Percentiles rank a stretch among this genome's conserved stretches.
Conservation (phyloP, 2,888 invertebrate species). For the Aricia artaxerxes region DNA sequence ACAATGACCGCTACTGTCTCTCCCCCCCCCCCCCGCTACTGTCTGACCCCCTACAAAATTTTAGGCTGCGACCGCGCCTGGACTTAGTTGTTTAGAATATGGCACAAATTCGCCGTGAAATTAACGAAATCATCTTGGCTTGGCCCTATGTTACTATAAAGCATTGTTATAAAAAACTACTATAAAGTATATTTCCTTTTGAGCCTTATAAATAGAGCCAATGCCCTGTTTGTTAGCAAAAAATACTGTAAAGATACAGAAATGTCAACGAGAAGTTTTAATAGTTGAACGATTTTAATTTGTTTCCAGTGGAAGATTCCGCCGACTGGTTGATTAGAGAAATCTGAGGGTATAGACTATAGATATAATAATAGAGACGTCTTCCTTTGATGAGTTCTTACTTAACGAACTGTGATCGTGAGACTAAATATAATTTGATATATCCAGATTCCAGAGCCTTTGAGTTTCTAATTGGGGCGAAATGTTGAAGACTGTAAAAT, state of each 20-base stretch:
- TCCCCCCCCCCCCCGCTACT: no score
- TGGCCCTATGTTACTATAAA: not conserved
- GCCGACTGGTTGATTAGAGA: conserved; percentile 14
- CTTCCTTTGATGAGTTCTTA: conserved; percentile 20
- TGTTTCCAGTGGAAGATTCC: not conserved
- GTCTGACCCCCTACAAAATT: no score
- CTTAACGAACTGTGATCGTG: conserved; percentile 27
- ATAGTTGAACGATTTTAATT: conserved; percentile 14
- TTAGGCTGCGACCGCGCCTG: no score
- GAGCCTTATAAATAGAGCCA: no score
- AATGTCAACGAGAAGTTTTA: not conserved
- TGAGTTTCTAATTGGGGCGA: not conserved
- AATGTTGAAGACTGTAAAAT: not conserved
- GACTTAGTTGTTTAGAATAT: no score
- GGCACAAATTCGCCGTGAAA: not conserved
- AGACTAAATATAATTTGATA: conserved; percentile 31
- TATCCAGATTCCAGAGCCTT: conserved; percentile 13
- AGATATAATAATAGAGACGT: conserved; percentile 13
- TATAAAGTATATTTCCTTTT: not conserved
- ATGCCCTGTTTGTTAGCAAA: not conserved
- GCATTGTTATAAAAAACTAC: not conserved
- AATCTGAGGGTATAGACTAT: not conserved
- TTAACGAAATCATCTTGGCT: not conserved
- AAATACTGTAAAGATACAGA: not conserved
- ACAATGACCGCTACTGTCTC: no score